phyloP scores from a whole-genome alignment of 2,113 vertebrate species.

The Lathamus discolor region DNA sequence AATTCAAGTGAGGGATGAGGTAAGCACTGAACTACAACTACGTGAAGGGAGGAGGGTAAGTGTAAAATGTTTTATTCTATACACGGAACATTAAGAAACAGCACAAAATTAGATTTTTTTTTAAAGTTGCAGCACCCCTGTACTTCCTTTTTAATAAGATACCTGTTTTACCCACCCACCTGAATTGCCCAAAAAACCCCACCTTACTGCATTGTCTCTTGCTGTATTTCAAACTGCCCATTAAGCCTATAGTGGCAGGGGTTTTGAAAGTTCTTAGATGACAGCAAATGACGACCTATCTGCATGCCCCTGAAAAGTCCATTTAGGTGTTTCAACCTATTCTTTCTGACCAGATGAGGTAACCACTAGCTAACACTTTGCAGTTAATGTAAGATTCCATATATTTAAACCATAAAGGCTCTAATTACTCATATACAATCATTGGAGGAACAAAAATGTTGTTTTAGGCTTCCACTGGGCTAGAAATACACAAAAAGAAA shows the following conservation, averaged over 20 bases:
- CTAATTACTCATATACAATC: not conserved
- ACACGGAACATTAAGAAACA: slow-evolving; percentile 64
- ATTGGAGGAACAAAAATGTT: not conserved
- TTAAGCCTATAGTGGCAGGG: not conserved
- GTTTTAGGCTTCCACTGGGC: not conserved
- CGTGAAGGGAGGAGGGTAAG: slow-evolving; percentile 60
- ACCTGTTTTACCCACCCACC: not conserved
- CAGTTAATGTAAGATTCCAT: not conserved
- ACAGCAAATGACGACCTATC: not conserved
- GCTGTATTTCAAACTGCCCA: not conserved
- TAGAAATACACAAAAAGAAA: not conserved
- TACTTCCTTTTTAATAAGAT: not conserved
- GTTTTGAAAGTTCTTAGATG: not conserved
- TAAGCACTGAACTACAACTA: slow-evolving; percentile 75
- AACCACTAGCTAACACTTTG: not conserved
- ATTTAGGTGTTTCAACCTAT: not conserved
- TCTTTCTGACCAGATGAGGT: not conserved
- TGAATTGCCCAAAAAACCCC: not conserved
- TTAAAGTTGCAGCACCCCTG: slow-evolving; percentile 65
- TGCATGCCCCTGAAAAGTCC: not conserved
- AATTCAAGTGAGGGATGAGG: slow-evolving; percentile 61
- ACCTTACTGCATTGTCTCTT: not conserved
- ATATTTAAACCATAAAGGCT: not conserved
- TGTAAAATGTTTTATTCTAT: slow-evolving; percentile 78
- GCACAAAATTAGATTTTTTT: slow-evolving; percentile 18